phyloP scores from a whole-genome alignment of 2,113 vertebrate genomes.

The Aspidoscelis tigris region DNA sequence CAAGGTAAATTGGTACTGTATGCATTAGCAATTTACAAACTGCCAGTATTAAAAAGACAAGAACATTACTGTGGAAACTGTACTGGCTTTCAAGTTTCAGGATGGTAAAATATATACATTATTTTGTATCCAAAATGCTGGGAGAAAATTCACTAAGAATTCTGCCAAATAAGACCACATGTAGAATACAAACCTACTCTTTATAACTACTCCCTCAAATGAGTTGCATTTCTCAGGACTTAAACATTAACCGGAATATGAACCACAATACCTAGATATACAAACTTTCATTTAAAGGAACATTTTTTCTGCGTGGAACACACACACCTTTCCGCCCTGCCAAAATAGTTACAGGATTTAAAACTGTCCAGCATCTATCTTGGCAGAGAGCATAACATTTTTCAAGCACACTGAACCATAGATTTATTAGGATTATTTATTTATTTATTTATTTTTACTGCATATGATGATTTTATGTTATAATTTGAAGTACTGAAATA shows the following conservation, averaged over 20 bases:
- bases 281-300: conserved; percentile 18
- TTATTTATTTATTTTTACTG: not conserved
- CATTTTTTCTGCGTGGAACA: not conserved
- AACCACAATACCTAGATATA: not conserved
- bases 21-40: conserved; percentile 6
- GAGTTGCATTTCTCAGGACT: conserved; percentile 20
- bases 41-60: conserved; percentile 9
- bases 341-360: not conserved
- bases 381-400: not conserved
- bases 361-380: conserved; percentile 2
- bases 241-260: conserved; percentile 21
- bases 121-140: not conserved
- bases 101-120: not conserved
- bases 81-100: not conserved
- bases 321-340: not conserved
- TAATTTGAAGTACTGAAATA: not conserved
- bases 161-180: not conserved
- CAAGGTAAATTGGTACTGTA: not conserved
- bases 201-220: conserved; percentile 7
- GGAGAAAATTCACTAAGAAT: not conserved
- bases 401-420: not conserved
- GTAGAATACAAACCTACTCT: conserved; percentile 16
- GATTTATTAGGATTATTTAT: not conserved
- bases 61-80: not conserved
- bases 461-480: not conserved